Percentiles rank a stretch among this genome's conserved stretches.
These are phyloP conservation scores for Paracanthobrama guichenoti DNA, from an alignment of 2,113 vertebrate species.

Conservation along the genomic window DNA sequence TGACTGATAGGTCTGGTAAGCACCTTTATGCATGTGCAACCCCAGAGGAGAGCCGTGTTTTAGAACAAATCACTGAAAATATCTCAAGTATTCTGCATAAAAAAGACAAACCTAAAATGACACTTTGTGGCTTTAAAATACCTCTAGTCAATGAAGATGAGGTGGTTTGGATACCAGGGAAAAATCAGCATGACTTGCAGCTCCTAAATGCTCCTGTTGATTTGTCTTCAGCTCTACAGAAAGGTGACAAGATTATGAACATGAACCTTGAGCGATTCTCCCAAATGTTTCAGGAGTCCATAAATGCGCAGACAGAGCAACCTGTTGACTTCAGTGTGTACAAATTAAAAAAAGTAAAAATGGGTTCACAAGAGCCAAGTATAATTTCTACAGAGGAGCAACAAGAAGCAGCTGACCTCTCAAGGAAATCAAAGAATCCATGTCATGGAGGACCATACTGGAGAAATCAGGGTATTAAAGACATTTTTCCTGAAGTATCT, in stretches of 20 bases:
- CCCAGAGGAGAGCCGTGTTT: conserved; percentile 72
- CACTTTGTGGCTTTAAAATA: conserved; percentile 89
- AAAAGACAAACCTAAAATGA: conserved; percentile 74
- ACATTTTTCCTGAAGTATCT: conserved; percentile 46
- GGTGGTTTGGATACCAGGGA: conserved; percentile 73
- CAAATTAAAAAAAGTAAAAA: conserved; percentile 82
- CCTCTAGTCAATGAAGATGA: conserved; percentile 77
- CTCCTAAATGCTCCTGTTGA: conserved; percentile 79
- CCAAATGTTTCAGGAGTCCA: conserved; percentile 87
- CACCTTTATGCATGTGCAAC: conserved; percentile 87
- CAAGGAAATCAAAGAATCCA: conserved; percentile 58
- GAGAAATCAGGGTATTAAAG: conserved; percentile 66
- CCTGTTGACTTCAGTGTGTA: conserved; percentile 86
- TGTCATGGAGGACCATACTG: conserved; percentile 72
- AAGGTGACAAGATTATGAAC: conserved; percentile 84
- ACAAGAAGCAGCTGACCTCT: conserved; percentile 78
- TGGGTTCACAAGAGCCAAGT: conserved; percentile 72
- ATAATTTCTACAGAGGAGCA: conserved; percentile 65
- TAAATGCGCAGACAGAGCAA: conserved; percentile 78
- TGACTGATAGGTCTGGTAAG: conserved; percentile 88
- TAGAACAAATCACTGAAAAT: conserved; percentile 73
- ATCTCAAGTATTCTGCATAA: conserved; percentile 72
- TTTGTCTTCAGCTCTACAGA: conserved; percentile 83
- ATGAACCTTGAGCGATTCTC: conserved; percentile 88
- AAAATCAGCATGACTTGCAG: conserved; percentile 67